A percentile compares a stretch with the other conserved stretches of the same genome.
These are phyloP conservation scores for Phaenicophaeus curvirostris DNA, from an alignment of 2,797 vertebrate species.

Conservation along the genomic window DNA sequence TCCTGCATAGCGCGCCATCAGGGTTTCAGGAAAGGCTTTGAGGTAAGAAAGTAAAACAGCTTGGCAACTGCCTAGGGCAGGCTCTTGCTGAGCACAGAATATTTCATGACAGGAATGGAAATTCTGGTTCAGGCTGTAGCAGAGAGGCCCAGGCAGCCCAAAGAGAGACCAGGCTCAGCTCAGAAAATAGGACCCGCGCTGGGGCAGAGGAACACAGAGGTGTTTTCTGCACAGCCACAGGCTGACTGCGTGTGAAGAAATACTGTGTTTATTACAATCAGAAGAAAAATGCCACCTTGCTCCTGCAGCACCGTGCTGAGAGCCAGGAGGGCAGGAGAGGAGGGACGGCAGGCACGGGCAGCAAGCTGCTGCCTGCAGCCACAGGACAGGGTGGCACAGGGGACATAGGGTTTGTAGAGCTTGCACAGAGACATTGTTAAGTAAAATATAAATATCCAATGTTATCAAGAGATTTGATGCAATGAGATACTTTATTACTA, in stretches of 20 bases:
- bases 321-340: too few species aligned
- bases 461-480: neutral
- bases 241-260: neutral
- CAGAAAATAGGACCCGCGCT: fast-evolving
- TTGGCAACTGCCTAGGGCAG: too few species aligned
- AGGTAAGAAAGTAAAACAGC: neutral
- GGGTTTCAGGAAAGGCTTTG: too few species aligned
- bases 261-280: neutral
- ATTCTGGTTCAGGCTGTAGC: neutral
- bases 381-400: fast-evolving
- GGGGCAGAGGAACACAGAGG: neutral
- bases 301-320: neutral
- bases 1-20: too few species aligned
- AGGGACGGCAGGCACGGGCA: too few species aligned
- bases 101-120: neutral
- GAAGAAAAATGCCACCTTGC: neutral
- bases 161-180: neutral
- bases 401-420: neutral
- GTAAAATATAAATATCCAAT: neutral
- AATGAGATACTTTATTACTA: neutral
- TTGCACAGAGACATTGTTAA: neutral
- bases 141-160: too few species aligned
- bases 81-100: neutral
- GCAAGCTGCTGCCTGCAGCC: neutral
- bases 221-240: neutral